phyloP scores from a whole-genome alignment of 2,797 vertebrate species.

The Morus bassanus region DNA sequence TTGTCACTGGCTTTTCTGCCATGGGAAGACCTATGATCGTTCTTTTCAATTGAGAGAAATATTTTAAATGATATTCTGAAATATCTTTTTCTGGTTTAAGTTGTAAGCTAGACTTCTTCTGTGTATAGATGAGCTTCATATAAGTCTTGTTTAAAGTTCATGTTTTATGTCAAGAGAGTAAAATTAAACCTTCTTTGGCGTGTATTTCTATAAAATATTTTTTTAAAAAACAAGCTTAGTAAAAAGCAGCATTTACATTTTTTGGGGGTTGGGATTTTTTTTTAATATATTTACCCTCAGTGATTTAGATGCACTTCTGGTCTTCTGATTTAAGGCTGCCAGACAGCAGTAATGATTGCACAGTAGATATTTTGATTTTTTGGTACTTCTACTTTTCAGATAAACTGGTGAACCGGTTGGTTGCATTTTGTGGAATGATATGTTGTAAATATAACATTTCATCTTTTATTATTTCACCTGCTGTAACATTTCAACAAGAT shows the following conservation, averaged over 20 bases:
- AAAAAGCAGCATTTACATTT: background rate
- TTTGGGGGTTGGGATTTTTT: background rate
- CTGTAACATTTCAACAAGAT: background rate
- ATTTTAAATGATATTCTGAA: background rate
- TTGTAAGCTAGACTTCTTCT: background rate
- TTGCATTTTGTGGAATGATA: background rate
- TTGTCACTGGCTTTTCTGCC: background rate
- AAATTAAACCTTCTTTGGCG: background rate
- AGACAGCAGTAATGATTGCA: background rate
- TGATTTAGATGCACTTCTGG: background rate
- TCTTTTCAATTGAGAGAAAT: background rate
- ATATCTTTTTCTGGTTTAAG: background rate
- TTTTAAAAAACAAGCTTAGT: background rate
- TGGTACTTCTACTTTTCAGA: background rate
- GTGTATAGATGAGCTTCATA: background rate
- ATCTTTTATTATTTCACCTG: background rate
- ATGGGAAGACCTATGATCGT: background rate
- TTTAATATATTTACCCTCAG: background rate
- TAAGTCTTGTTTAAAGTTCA: background rate
- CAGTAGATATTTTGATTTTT: background rate
- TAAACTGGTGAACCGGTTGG: background rate
- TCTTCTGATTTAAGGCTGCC: background rate
- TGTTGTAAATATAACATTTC: background rate
- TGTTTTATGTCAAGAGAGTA: background rate
- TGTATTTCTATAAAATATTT: background rate